phyloP scores from a whole-genome alignment of 2,797 vertebrate genomes.

The Hylomyscus alleni region DNA sequence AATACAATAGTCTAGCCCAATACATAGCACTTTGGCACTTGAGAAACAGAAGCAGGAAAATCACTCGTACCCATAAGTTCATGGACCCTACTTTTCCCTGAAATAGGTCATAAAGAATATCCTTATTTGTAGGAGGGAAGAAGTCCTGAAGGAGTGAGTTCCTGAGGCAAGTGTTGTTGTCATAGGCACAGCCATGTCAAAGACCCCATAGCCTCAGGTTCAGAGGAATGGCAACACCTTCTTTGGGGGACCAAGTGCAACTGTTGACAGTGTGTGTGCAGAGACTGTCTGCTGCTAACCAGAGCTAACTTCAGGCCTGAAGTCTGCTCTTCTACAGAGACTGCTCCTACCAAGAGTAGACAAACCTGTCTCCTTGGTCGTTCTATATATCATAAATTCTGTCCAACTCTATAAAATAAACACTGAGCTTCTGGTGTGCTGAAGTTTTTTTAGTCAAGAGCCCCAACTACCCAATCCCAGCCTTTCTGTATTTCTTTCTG shows the following conservation, averaged over 20 bases:
- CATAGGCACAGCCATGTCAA: not conserved
- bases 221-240: not conserved
- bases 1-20: not conserved
- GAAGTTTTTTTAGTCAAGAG: not conserved
- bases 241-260: not conserved
- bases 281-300: not conserved
- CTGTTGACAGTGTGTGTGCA: not conserved
- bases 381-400: not conserved
- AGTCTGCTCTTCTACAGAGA: not conserved
- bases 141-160: not conserved
- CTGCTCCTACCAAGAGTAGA: not conserved
- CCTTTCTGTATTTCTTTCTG: not conserved
- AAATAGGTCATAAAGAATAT: not conserved
- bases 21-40: not conserved
- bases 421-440: not conserved
- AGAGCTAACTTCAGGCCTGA: not conserved
- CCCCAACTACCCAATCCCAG: not conserved
- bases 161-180: not conserved
- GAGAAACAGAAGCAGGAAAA: slow-evolving; percentile 15
- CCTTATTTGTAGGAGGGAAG: not conserved
- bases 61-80: not conserved
- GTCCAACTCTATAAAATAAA: not conserved
- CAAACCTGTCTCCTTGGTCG: not conserved
- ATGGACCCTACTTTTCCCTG: not conserved
- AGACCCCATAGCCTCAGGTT: not conserved